Evolutionary conservation across 2,797 vertebrate genomes (phyloP).

Genomic region (Harpagifer antarcticus): DNA sequence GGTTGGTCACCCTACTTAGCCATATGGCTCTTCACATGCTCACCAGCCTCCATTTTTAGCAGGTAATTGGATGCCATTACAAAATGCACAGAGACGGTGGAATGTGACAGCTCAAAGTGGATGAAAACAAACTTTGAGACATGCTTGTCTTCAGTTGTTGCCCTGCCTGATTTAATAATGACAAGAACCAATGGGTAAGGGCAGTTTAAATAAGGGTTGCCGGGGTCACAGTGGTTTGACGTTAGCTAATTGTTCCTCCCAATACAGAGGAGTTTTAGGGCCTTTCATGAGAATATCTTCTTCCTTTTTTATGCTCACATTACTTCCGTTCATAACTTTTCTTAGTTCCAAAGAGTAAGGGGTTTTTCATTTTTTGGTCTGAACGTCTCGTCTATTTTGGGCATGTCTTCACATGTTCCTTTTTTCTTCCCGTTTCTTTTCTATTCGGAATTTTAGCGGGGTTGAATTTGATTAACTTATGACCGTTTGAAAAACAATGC

Average conservation of each 20-base stretch:
- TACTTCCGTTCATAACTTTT: conserved; percentile 4
- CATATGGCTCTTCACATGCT: conserved; percentile 66
- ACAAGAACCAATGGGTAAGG: conserved; percentile 41
- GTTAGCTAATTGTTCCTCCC: conserved; percentile 31
- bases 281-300: conserved; percentile 17
- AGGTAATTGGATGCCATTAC: conserved; percentile 71
- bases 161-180: conserved; percentile 31
- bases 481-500: conserved; percentile 61
- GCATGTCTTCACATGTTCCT: conserved; percentile 34
- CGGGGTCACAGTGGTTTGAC: conserved; percentile 41
- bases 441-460: conserved; percentile 5
- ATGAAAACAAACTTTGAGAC: conserved; percentile 57
- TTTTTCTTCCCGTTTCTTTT: conserved; percentile 1
- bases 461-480: conserved; percentile 42
- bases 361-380: conserved; percentile 26
- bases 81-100: conserved; percentile 49
- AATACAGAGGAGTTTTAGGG: conserved; percentile 8
- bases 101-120: conserved; percentile 64
- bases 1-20: conserved; percentile 61
- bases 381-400: conserved; percentile 14
- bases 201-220: conserved; percentile 27
- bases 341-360: conserved; percentile 10
- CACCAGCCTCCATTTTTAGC: conserved; percentile 46
- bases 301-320: conserved; percentile 7
- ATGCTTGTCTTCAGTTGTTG: conserved; percentile 23